These are phyloP conservation scores for Todiramphus saurophagus DNA, from an alignment of 2,113 vertebrate species.

Conservation along the genomic window DNA sequence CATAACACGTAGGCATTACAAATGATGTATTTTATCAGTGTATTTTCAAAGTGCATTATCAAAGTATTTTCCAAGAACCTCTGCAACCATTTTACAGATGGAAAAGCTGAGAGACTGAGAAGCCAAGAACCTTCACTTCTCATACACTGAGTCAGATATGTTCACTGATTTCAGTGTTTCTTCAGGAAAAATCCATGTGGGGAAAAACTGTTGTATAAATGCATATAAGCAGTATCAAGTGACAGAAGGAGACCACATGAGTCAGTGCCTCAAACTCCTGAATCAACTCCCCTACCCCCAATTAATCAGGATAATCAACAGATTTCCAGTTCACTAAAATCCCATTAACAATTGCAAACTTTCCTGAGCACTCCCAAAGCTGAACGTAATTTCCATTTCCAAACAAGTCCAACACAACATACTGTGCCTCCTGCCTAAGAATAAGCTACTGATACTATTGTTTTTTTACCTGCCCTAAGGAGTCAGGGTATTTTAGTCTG, in stretches of 20 bases:
- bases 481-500: background rate
- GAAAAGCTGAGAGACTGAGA: background rate
- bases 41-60: background rate
- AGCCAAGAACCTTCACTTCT: background rate
- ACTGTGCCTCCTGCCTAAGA: background rate
- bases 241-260: background rate
- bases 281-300: background rate
- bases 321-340: background rate
- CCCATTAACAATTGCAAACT: background rate
- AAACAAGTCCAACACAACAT: background rate
- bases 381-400: background rate
- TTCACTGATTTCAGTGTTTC: background rate
- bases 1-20: fast-evolving
- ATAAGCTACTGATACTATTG: background rate
- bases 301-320: background rate
- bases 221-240: background rate
- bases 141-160: background rate
- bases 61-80: background rate
- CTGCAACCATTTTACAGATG: background rate
- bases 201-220: background rate
- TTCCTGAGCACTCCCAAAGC: background rate
- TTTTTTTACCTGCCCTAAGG: background rate
- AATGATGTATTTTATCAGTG: background rate
- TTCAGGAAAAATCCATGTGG: background rate
- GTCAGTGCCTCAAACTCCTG: background rate